Evolutionary conservation across 2,888 invertebrate genomes (phyloP).

Genomic region (Agelastica alni): DNA sequence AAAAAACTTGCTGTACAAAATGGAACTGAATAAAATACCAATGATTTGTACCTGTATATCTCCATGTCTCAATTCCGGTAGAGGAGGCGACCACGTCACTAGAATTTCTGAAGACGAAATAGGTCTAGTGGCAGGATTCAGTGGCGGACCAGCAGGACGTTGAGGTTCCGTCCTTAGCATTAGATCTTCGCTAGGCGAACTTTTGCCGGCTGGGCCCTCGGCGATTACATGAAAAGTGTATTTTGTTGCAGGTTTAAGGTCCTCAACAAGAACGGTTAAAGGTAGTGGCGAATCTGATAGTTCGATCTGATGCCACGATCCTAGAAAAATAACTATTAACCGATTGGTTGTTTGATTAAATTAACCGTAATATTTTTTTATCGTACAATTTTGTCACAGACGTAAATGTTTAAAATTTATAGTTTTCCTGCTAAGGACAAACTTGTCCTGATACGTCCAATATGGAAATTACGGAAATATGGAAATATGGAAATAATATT

Average conservation of each 20-base stretch:
- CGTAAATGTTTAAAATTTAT: no score
- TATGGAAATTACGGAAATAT: no score
- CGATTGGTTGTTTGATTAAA: no score
- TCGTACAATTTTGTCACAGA: no score
- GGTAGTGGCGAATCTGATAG: constrained; percentile 66
- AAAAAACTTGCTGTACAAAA: no score
- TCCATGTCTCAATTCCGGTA: constrained; percentile 71
- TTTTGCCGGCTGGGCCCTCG: constrained; percentile 74
- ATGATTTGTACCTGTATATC: constrained; percentile 63
- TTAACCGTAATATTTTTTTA: no score
- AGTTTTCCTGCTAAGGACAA: no score
- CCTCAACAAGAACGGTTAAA: constrained; percentile 68
- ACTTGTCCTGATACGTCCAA: no score
- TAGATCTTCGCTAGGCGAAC: constrained; percentile 68
- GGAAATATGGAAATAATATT: no score
- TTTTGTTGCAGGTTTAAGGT: constrained; percentile 71
- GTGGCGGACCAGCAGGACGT: constrained; percentile 70
- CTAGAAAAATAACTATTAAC: no score
- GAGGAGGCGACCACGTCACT: constrained; percentile 75
- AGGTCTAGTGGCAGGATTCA: constrained; percentile 69
- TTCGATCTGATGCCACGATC: constrained; percentile 70
- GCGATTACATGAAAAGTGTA: constrained; percentile 74
- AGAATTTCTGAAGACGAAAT: constrained; percentile 74
- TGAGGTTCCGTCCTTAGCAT: constrained; percentile 70
- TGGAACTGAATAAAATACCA: no score